A percentile compares a stretch with the other conserved stretches of the same genome.
Evolutionary conservation across 2,797 vertebrate genomes (phyloP).

Genomic region (Danio aesculapii): DNA sequence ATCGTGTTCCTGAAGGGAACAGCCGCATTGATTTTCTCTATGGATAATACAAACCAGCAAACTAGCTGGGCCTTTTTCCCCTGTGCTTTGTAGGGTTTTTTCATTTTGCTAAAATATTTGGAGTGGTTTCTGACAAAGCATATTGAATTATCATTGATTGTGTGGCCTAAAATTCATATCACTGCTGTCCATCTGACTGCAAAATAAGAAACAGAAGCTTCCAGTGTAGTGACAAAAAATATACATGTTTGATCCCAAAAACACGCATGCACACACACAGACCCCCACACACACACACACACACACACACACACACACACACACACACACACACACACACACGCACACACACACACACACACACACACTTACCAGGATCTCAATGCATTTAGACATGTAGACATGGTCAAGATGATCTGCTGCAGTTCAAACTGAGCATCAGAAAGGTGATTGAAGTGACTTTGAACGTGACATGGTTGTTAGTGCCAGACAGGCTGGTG

Average conservation of each 20-base stretch:
- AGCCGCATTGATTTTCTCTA: conserved; percentile 16
- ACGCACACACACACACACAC: no score
- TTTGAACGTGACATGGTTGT: no score
- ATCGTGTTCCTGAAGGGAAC: conserved; percentile 3
- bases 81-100: conserved; percentile 1
- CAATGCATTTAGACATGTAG: no score
- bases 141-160: conserved; percentile 35
- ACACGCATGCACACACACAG: no score
- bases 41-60: conserved; percentile 8
- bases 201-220: conserved; percentile 10
- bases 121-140: conserved; percentile 29
- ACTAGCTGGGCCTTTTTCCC: conserved; percentile 8
- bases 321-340: no score
- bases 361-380: no score
- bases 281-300: no score
- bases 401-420: no score
- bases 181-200: not conserved
- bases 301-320: no score
- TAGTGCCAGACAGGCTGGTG: no score
- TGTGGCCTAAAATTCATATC: conserved; percentile 19
- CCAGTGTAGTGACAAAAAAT: conserved; percentile 1
- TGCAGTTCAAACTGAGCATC: no score
- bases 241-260: not conserved
- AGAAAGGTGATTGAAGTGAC: no score
- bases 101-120: conserved; percentile 45